Percentiles rank a stretch among this genome's conserved stretches.
Conservation (phyloP, 2,797 vertebrate species). For the Tinamus major region DNA sequence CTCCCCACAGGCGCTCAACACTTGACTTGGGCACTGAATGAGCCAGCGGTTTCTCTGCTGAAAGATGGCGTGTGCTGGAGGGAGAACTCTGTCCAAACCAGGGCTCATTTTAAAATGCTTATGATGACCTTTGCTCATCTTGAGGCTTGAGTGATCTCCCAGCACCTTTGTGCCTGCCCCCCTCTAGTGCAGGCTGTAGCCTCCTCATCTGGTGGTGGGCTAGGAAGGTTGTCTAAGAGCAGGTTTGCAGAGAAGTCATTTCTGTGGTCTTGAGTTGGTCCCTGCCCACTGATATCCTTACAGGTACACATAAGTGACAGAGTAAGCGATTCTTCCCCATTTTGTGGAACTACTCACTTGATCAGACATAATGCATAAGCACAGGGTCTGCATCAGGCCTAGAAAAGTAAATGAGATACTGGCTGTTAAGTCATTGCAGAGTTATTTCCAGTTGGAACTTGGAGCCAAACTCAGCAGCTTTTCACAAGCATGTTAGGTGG, state of each 20-base stretch:
- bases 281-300: neutral
- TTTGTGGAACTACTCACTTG: neutral
- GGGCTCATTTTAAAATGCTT: constrained; percentile 6
- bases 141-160: neutral
- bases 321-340: neutral
- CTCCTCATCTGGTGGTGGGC: neutral
- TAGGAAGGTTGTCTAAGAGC: neutral
- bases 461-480: neutral
- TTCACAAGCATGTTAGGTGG: neutral
- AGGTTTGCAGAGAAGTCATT: neutral
- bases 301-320: neutral
- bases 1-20: neutral
- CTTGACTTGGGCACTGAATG: neutral
- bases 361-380: neutral
- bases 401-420: neutral
- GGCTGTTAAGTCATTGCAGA: neutral
- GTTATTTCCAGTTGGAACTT: neutral
- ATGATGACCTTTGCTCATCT: neutral
- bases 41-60: constrained; percentile 23
- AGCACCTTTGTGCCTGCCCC: accelerated
- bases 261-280: neutral
- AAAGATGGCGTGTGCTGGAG: neutral
- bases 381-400: constrained; percentile 16
- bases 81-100: neutral
- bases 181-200: neutral